Base-by-base conservation (phyloP, 2,113 vertebrate species). In the Neolamprologus cancellatus region DNA sequence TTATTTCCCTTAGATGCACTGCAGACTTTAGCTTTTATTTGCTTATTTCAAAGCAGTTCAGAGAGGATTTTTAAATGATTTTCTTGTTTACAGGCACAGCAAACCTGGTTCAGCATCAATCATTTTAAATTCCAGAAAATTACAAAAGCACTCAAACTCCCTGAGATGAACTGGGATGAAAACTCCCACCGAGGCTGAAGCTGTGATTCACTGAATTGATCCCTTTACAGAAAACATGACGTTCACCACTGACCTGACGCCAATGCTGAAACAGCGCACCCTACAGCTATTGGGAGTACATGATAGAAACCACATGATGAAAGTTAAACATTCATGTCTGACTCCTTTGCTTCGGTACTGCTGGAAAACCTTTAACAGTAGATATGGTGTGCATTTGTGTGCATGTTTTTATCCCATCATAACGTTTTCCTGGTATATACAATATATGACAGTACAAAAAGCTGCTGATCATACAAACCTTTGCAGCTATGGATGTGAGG, bases 151-250 rank as follows among this genome's bases (percentile, higher is more conserved):
- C 6, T 12, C 41, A 36, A 28, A 46, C 12, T 91, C 88, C 93
- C 92, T 93, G 91, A 93, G 90, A 82, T 91, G 36, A 87, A 30
- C 25, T 28, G 48, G 50, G 84, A 84, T n/a, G 2, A 20, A 41
- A 44, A 48, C 32, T 87, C 59, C 84, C 23, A 20, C 1, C 13
- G 54, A 86, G 79, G 74, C 5, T 25, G 25, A 20, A 57, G n/a
- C 13, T 81, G 30, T 13, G 18, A 61, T 6, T 30, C 25, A 32
- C 7, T 8, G 57, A 74, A 9, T 69, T 15, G 0, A 25, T 71
- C 39, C 66, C 39, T 74, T 74, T 74, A 74, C 14, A n/a, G 30
- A 81, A n/a, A 28, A n/a, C 32, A 30, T 5, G 53, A 10, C 2
- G 28, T 28, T n/a, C 20, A 0, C 25, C 28, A 39, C 52, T 30